Evolutionary conservation across 1,140 invertebrate genomes (phyloP).

Genomic region (Penaeus indicus): DNA sequence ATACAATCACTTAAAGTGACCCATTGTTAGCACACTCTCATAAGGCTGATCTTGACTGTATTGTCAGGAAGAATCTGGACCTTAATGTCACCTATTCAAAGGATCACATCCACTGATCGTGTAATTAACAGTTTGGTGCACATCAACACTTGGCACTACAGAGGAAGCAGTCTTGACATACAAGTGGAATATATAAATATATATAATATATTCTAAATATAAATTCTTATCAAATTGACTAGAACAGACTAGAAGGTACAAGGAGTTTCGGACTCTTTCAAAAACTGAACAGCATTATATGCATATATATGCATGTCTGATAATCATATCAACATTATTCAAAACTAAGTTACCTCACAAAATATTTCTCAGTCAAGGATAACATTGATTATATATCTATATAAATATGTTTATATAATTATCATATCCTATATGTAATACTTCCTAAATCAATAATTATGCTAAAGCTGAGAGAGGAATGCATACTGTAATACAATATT

Average conservation of each 20-base stretch:
- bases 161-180: slow-evolving; percentile 58
- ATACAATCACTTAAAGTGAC: slow-evolving; percentile 33
- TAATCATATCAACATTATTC: background rate
- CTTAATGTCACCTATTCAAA: slow-evolving; percentile 31
- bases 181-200: slow-evolving; percentile 30
- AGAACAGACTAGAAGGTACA: slow-evolving; percentile 55
- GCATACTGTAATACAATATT: slow-evolving; percentile 36
- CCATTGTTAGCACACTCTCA: slow-evolving; percentile 30
- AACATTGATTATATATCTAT: slow-evolving; percentile 15
- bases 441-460: background rate
- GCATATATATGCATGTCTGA: slow-evolving; percentile 4
- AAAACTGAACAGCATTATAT: slow-evolving; percentile 5
- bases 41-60: slow-evolving; percentile 35
- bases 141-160: slow-evolving; percentile 52
- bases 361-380: background rate
- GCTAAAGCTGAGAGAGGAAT: slow-evolving; percentile 34
- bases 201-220: slow-evolving; percentile 36
- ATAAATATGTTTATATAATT: slow-evolving; percentile 12
- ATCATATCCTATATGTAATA: slow-evolving; percentile 2
- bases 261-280: slow-evolving; percentile 20
- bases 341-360: background rate
- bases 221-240: slow-evolving; percentile 58
- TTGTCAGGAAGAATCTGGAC: slow-evolving; percentile 39
- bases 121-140: slow-evolving; percentile 24
- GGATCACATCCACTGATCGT: slow-evolving; percentile 37